Evolutionary conservation across 2,113 vertebrate genomes (phyloP), one percentile per base, ranked within the genome.

Genomic region (Xyliphius kryptos): DNA sequence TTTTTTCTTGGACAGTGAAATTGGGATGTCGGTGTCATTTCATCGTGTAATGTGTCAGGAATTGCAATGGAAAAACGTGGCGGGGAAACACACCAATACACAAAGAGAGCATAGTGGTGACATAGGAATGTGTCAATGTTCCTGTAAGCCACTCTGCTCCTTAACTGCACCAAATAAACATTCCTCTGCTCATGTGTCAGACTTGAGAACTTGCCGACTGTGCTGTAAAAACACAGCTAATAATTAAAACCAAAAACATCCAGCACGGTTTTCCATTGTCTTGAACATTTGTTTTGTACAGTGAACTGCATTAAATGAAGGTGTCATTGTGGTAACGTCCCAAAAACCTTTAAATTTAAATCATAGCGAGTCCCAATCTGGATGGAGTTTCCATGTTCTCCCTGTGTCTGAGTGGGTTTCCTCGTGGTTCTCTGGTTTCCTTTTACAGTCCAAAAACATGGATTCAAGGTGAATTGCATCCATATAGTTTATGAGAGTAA

Each of bases 81-180:
- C 8, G 12, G 46, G 49, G 26, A 48, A 4, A 38, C 20, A 26
- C 15, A 32, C 19, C 20, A 10, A 36, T 15, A 43, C 4, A 20
- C 8, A 61, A 15, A 76, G 76, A 54, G 12, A 58, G 46, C 56
- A 38, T 75, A 71, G 68, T 77, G 71, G 77, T 83, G 80, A 82
- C 79, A 85, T 60, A 77, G 76, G 85, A 85, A 85, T 87, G 85
- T 83, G 83, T 85, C 83, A 86, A 74, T 82, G 78, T 85, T 83
- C 79, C 78, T 81, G 79, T 76, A 81, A 83, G 78, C 78, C 81
- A 71, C 79, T 78, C 76, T 50, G 75, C 75, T 84, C 76, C 79
- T 75, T 83, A 84, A 86, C 76, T 85, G 85, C 82, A 83, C 82
- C 85, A 86, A 82, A 85, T 87, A 86, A 86, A 87, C 87, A 88